Conservation (phyloP, 2,113 vertebrate genomes). For the Podocnemis expansa region DNA sequence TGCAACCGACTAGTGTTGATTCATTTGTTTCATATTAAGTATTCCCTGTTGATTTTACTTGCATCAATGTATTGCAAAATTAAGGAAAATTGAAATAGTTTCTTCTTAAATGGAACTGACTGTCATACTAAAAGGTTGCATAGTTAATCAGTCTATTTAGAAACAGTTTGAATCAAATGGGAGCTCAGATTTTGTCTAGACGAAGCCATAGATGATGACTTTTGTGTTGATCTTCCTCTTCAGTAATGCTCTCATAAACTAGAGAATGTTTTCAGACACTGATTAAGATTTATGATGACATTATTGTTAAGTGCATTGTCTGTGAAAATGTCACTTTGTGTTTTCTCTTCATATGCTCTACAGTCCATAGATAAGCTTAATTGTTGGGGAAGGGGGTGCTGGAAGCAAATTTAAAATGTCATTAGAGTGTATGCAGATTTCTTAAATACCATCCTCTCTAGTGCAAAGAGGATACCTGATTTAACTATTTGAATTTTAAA, state of each 20-base stretch:
- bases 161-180: neutral
- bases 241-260: neutral
- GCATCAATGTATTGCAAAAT: conserved; percentile 11
- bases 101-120: neutral
- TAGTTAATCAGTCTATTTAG: neutral
- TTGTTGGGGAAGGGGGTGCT: conserved; percentile 5
- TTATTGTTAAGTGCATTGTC: conserved; percentile 29
- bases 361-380: conserved; percentile 6
- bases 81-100: neutral
- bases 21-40: neutral
- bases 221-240: neutral
- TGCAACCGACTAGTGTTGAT: neutral
- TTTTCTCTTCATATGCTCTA: neutral
- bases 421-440: neutral
- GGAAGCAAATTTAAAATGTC: conserved; percentile 15
- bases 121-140: neutral
- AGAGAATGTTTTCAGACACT: neutral
- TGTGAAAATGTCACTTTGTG: conserved; percentile 11
- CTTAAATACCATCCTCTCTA: neutral
- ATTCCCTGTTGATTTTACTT: neutral
- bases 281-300: neutral
- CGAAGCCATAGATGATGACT: neutral
- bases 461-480: conserved; percentile 17
- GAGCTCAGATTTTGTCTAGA: neutral
- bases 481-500: conserved; percentile 51